Evolutionary conservation across 2,113 vertebrate species (phyloP), one percentile per base, ranked within the genome.

Genomic region (Phasianus colchicus): DNA sequence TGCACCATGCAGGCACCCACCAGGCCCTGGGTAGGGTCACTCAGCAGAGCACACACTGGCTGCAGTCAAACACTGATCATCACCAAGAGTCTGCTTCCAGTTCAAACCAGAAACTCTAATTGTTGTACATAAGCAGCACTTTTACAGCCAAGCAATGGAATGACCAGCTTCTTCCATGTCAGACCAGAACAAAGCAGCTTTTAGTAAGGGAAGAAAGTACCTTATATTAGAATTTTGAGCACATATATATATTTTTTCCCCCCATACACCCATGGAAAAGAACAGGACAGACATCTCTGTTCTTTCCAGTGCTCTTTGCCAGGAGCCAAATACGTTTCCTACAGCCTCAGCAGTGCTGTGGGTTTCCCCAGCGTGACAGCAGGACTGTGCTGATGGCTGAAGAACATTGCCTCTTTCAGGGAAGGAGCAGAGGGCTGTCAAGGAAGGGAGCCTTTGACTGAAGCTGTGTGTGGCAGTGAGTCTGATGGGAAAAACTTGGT

Each of bases 401-500:
- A 61, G 66, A 79, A 72, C 32, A 82, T 29, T 75, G 71, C 43
- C 54, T 25, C 58, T 82, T 70, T 34, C 43, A 47, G 52, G 65
- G 57, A 78, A 1, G 13, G 43, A 75, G 91, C 32, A 52, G 61
- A 25, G 52, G 76, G 65, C 50, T 81, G 74, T 40, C 52, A 72
- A 40, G 66, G 86, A 65, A 92, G 63, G 61, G 74, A 90, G 67
- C 57, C 57, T 89, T 71, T 78, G 29, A 48, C 66, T 79, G 64
- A 78, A 87, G 81, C 74, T 6, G 4, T 43, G 81, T 67, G 74
- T 87, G 84, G 84, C 82, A 65, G 70, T 2, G 74, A 65, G 54
- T 57, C 48, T 92, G 85, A 94, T 76, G 91, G 92, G 85, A 91
- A 87, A 94, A 94, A 82, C 74, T 69, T 48, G 82, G 74, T 87